Evolutionary conservation across 2,113 vertebrate genomes (phyloP).

Genomic region (Sinocyclocheilus rhinocerous): DNA sequence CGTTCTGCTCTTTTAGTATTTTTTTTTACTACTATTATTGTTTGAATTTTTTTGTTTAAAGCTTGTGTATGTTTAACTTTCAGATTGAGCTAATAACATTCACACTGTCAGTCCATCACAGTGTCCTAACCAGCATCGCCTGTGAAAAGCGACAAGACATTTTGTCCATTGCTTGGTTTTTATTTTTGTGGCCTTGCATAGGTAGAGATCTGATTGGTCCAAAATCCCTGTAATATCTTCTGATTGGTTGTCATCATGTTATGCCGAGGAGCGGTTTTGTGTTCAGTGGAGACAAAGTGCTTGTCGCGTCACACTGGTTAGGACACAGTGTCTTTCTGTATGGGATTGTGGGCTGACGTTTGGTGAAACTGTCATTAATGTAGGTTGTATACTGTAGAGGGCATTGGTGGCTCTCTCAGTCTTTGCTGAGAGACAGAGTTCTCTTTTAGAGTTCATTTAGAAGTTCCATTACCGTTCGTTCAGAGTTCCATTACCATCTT

Average conservation of each 20-base stretch:
- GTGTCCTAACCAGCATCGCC: neutral
- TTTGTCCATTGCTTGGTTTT: neutral
- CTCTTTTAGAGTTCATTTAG: no score
- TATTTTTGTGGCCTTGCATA: neutral
- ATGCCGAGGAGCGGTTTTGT: neutral
- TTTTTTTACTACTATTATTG: neutral
- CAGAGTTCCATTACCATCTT: neutral
- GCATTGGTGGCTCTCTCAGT: neutral
- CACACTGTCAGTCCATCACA: neutral
- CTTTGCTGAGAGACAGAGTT: no score
- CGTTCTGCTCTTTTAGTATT: slow-evolving; percentile 16
- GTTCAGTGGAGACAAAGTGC: neutral
- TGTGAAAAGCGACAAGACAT: neutral
- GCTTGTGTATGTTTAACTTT: neutral
- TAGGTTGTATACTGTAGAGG: neutral
- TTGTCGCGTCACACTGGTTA: neutral
- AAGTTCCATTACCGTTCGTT: no score
- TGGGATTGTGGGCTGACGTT: neutral
- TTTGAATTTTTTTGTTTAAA: neutral
- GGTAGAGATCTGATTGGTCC: neutral
- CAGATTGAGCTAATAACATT: neutral
- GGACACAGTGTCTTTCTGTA: neutral
- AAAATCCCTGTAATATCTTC: neutral
- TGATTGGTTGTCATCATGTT: neutral
- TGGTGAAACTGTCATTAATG: neutral